Base-by-base conservation (phyloP, 1,140 invertebrate species). In the Dendrolimus punctatus region DNA sequence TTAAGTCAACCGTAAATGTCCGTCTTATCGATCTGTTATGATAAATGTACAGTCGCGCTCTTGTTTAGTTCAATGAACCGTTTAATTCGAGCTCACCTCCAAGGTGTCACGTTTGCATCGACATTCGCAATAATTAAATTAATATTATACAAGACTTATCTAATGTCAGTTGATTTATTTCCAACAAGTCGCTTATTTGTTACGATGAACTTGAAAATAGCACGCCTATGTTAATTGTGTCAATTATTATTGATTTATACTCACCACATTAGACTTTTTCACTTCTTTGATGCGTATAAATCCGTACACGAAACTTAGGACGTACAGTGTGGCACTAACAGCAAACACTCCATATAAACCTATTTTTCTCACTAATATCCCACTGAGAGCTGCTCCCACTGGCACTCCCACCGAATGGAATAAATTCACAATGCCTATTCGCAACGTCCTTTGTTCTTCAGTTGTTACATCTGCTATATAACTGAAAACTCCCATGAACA, bases 401-500 rank as follows among this genome's bases (percentile, higher is more conserved):
- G 94, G 94, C 54, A 95, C 91, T 44, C 94, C 94, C 47, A 95
- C 83, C 0, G 93, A 95, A 66, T 94, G 91, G 68, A 94, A 94
- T 5, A 95, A 89, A 80, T 95, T 97, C 57, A 95, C 92, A 39
- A 96, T 91, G 8, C 94, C 95, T 59, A 97, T 95, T 53, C 95
- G 80, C 8, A 95, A 86, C 0, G 95, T 97, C 55, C 95, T 90
- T 54, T 91, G 93, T 74, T 94, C 91, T 50, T 93, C 90, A 5
- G 92, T 92, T 0, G 95, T 96, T 6, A 96, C 92, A 73, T 97
- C 95, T 1, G 92, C 94, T 43, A 97, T 93, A 67, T 96, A 97
- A 74, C 95, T 96, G 75, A 96, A 97, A 40, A 95, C 92, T 8
- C 94, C 94, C 92, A 96, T 96, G 59, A 96, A 92, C 91, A 96